Percentiles rank a stretch among this genome's conserved stretches.
Evolutionary conservation across 2,113 vertebrate species (phyloP).

Genomic region (Falcunculus frontatus): DNA sequence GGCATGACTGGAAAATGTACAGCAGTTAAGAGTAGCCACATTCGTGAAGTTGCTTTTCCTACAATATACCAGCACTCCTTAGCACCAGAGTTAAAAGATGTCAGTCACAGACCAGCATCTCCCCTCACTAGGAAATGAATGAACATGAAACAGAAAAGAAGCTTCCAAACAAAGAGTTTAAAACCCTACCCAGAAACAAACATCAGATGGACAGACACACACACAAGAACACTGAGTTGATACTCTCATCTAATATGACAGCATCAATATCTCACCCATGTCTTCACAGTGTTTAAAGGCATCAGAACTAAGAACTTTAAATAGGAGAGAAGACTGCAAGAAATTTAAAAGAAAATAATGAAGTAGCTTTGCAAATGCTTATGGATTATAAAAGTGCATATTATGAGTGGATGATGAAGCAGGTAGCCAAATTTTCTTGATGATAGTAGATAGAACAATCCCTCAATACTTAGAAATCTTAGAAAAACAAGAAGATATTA

Average conservation of each 20-base stretch:
- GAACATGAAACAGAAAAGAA: neutral
- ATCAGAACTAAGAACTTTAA: neutral
- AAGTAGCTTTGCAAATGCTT: neutral
- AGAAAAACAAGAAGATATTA: neutral
- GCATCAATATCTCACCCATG: fast-evolving
- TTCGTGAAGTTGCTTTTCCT: neutral
- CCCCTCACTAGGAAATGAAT: neutral
- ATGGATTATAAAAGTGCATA: neutral
- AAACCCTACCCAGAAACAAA: neutral
- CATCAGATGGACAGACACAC: neutral
- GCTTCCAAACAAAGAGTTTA: neutral
- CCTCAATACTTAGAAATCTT: neutral
- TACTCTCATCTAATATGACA: neutral
- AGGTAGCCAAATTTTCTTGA: neutral
- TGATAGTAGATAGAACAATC: neutral
- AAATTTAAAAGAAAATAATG: neutral
- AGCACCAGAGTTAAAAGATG: neutral
- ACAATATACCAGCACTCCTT: neutral
- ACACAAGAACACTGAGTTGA: neutral
- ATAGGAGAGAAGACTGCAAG: neutral
- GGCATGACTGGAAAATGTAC: neutral
- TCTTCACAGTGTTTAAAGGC: neutral
- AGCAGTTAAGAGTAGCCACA: neutral
- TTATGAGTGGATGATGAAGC: neutral
- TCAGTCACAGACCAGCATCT: neutral